Conservation (phyloP, 2,797 vertebrate species). For the Coccyzus lansbergi region DNA sequence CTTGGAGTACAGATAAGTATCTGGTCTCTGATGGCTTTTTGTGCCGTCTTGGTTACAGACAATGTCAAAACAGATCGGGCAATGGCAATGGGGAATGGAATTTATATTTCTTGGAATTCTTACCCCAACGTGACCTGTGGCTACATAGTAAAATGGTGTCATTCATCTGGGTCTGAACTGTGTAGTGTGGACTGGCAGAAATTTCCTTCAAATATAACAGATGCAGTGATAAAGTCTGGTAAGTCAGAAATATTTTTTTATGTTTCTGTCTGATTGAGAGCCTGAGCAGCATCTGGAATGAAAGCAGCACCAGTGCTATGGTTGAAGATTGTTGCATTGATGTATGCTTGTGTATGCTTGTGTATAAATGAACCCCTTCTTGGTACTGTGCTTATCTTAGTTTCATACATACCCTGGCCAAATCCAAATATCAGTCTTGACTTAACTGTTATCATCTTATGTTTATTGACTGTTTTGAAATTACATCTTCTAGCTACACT, state of each 20-base stretch:
- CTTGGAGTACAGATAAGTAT: background rate
- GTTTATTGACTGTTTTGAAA: constrained; percentile 37
- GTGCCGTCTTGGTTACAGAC: constrained; percentile 52
- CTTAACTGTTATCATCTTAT: background rate
- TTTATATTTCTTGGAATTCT: constrained; percentile 76
- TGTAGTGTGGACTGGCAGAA: constrained; percentile 78
- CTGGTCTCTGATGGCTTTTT: constrained; percentile 28
- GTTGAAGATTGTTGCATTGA: background rate
- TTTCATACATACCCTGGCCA: background rate
- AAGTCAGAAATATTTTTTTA: constrained; percentile 36
- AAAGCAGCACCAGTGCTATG: background rate
- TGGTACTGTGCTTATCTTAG: constrained; percentile 12
- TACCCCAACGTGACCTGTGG: constrained; percentile 78
- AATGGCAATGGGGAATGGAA: constrained; percentile 66
- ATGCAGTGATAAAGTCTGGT: constrained; percentile 77
- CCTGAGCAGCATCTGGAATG: background rate
- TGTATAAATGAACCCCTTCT: background rate
- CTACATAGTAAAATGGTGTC: constrained; percentile 79
- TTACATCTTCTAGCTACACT: background rate
- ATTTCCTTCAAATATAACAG: constrained; percentile 70
- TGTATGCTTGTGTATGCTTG: background rate
- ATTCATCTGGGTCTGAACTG: constrained; percentile 49
- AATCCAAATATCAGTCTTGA: constrained; percentile 5
- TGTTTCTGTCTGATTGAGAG: background rate
- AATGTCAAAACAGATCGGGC: constrained; percentile 67